Conservation (phyloP, 2,113 vertebrate genomes). For the Cacatua alba region DNA sequence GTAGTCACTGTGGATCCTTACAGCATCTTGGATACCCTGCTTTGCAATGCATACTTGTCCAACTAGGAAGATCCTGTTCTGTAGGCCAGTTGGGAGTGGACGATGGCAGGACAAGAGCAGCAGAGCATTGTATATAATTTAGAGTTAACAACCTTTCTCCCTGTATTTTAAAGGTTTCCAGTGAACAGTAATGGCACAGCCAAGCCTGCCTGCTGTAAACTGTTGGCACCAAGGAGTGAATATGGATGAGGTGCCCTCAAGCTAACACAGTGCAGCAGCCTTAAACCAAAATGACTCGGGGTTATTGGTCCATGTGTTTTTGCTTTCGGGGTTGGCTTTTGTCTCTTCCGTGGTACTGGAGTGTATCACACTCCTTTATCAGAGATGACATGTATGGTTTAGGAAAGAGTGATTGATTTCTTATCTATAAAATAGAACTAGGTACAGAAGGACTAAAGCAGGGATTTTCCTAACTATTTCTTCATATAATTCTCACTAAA, state of each 20-base stretch:
- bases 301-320: not conserved
- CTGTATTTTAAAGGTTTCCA: not conserved
- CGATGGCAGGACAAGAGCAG: not conserved
- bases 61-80: not conserved
- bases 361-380: not conserved
- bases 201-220: not conserved
- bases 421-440: not conserved
- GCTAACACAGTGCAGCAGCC: not conserved
- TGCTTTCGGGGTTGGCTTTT: not conserved
- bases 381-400: not conserved
- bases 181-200: not conserved
- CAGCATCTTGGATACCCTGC: accelerated
- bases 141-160: not conserved
- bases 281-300: not conserved
- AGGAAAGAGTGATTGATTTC: not conserved
- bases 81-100: not conserved
- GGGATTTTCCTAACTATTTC: not conserved
- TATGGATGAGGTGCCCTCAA: not conserved
- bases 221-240: not conserved
- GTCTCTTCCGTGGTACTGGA: accelerated
- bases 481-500: not conserved
- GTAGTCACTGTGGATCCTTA: not conserved
- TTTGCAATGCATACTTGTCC: accelerated
- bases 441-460: not conserved
- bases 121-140: accelerated